A percentile compares a stretch with the other conserved stretches of the same genome.
Evolutionary conservation across 2,888 invertebrate species (phyloP).

Genomic region (Pachycephus smyrnensis): DNA sequence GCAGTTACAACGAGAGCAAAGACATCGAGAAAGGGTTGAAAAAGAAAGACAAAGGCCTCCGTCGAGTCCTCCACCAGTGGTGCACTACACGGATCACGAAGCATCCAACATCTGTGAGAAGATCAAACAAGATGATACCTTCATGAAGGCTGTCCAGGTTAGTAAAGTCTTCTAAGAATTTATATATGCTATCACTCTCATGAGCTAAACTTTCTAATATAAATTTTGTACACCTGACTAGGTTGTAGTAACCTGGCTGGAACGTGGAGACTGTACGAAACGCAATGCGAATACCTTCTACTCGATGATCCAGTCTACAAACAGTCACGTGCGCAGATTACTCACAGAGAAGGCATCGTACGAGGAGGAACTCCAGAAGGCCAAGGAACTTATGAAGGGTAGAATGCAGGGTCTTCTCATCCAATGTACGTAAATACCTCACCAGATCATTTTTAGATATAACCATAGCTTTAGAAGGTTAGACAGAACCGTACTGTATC

Average conservation of each 20-base stretch:
- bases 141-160: constrained; percentile 84
- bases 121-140: constrained; percentile 88
- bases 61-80: constrained; percentile 84
- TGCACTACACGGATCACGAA: constrained; percentile 87
- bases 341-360: constrained; percentile 86
- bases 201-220: not conserved
- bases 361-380: constrained; percentile 89
- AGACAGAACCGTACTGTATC: not conserved
- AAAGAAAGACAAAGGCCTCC: constrained; percentile 77
- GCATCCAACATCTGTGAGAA: constrained; percentile 82
- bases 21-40: constrained; percentile 82
- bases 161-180: constrained; percentile 36
- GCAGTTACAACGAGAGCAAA: constrained; percentile 81
- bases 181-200: not conserved
- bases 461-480: not conserved
- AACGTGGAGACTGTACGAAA: constrained; percentile 93
- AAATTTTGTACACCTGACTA: constrained; percentile 50
- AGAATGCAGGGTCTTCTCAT: constrained; percentile 87
- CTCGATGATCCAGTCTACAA: constrained; percentile 95
- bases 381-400: constrained; percentile 85
- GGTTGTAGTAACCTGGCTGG: constrained; percentile 91
- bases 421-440: constrained; percentile 83
- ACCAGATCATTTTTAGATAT: not conserved
- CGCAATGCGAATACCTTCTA: constrained; percentile 92
- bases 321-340: constrained; percentile 90